phyloP scores from a whole-genome alignment of 2,888 invertebrate species.

The Idaea biselata region DNA sequence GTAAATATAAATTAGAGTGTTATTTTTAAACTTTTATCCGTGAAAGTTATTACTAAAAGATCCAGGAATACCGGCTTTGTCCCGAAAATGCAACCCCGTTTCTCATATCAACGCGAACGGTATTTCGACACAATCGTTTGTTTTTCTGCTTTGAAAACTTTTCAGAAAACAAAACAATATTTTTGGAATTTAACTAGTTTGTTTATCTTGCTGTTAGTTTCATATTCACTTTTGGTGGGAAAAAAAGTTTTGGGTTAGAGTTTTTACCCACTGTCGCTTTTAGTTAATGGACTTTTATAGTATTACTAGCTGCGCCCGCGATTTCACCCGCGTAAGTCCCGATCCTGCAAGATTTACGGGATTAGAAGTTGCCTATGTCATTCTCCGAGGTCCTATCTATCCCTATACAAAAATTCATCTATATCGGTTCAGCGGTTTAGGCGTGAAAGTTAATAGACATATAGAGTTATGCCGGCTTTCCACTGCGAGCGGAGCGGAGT shows the following conservation, averaged over 20 bases:
- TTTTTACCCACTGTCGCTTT: not conserved
- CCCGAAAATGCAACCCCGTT: not conserved
- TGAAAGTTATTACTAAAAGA: not conserved
- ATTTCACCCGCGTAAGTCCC: too few relatives aligned
- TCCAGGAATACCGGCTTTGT: not conserved
- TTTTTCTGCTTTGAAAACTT: not conserved
- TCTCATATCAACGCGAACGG: not conserved
- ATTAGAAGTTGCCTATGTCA: too few relatives aligned
- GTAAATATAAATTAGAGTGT: too few relatives aligned
- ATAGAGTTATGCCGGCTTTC: too few relatives aligned
- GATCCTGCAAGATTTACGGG: too few relatives aligned
- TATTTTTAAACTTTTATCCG: too few relatives aligned
- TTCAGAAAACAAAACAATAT: slow-evolving; percentile 1
- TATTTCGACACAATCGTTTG: not conserved
- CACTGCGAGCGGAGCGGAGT: too few relatives aligned
- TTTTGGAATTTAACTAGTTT: not conserved
- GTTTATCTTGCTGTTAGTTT: not conserved
- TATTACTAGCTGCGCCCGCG: too few relatives aligned
- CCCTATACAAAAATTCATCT: too few relatives aligned
- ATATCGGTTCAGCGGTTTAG: too few relatives aligned
- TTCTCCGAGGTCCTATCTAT: too few relatives aligned
- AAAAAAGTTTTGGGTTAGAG: not conserved
- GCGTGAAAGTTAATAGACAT: too few relatives aligned
- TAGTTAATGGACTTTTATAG: not conserved
- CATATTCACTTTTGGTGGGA: not conserved